Percentiles rank a stretch among this genome's conserved stretches.
phyloP scores from a whole-genome alignment of 2,888 invertebrate species.

The Drosophila setosimentum region DNA sequence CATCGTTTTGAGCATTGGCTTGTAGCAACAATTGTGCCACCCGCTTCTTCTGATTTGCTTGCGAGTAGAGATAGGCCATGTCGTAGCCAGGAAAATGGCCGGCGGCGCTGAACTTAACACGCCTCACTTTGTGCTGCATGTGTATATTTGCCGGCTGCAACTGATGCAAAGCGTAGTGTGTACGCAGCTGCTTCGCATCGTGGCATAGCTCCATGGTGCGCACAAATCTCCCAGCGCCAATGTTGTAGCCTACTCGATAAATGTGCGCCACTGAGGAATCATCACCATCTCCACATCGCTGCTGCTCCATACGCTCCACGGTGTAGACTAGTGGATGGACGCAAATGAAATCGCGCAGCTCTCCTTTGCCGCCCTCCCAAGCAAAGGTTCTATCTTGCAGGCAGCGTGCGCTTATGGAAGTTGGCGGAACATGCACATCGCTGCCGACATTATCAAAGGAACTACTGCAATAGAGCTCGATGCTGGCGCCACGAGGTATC shows the following conservation, averaged over 20 bases:
- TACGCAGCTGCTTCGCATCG: conserved; percentile 79
- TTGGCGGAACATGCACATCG: conserved; percentile 13
- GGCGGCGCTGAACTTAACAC: conserved; percentile 82
- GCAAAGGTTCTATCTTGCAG: conserved; percentile 65
- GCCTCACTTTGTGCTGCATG: conserved; percentile 84
- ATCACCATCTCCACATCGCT: conserved; percentile 52
- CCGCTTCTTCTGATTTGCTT: conserved; percentile 79
- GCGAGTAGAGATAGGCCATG: conserved; percentile 81
- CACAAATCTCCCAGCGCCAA: conserved; percentile 79
- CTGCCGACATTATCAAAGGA: conserved; percentile 50
- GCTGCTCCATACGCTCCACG: conserved; percentile 63
- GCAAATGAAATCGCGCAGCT: conserved; percentile 71
- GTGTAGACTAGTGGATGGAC: conserved; percentile 54
- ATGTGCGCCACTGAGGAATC: conserved; percentile 37
- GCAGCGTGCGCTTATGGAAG: conserved; percentile 64
- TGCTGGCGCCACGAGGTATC: conserved; percentile 68
- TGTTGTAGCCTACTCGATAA: conserved; percentile 84
- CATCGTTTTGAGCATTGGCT: conserved; percentile 19
- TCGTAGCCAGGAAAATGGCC: conserved; percentile 81
- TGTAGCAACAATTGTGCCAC: conserved; percentile 74
- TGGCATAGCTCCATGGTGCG: conserved; percentile 85
- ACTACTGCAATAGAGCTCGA: conserved; percentile 81
- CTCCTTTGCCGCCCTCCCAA: conserved; percentile 60
- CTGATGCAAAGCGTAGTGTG: conserved; percentile 82
- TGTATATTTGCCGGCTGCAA: conserved; percentile 84